phyloP scores from a whole-genome alignment of 2,888 invertebrate species.

The Cyrtodaria siliqua region DNA sequence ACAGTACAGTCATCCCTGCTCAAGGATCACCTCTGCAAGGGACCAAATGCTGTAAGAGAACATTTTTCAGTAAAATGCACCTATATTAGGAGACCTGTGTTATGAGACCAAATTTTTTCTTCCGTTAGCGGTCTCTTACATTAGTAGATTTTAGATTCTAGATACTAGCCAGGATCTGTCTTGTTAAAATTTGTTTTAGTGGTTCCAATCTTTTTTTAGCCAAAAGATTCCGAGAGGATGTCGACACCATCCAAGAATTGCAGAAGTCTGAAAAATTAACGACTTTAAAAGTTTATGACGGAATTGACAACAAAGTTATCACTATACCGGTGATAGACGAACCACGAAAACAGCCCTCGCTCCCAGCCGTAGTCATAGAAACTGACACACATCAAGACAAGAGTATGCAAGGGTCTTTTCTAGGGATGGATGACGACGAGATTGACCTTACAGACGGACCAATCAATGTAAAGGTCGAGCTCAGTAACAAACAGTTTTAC shows the following conservation, averaged over 20 bases:
- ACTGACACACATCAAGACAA: conserved; percentile 31
- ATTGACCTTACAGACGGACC: conserved; percentile 80
- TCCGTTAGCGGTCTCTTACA: too few relatives aligned
- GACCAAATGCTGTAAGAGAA: too few relatives aligned
- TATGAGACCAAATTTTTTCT: too few relatives aligned
- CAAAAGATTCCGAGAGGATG: conserved; percentile 50
- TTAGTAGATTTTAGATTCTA: too few relatives aligned
- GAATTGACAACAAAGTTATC: conserved; percentile 11
- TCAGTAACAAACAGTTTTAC: conserved; percentile 75
- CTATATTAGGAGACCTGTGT: too few relatives aligned
- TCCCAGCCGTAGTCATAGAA: conserved; percentile 53
- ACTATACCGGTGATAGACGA: conserved; percentile 51
- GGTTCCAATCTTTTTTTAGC: conserved; percentile 30
- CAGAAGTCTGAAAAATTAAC: conserved; percentile 22
- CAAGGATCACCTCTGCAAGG: too few relatives aligned
- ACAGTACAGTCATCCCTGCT: too few relatives aligned
- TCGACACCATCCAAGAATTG: conserved; percentile 27
- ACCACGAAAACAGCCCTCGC: conserved; percentile 20
- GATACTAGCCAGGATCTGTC: too few relatives aligned
- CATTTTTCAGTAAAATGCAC: too few relatives aligned
- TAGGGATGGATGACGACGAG: conserved; percentile 68
- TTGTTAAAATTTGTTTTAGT: too few relatives aligned
- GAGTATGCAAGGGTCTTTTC: conserved; percentile 26
- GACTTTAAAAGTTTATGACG: conserved; percentile 5
- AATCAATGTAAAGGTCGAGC: conserved; percentile 76